Percentiles rank a stretch among this genome's conserved stretches.
Evolutionary conservation across 2,888 invertebrate species (phyloP).

Genomic region (Andrena fulva): DNA sequence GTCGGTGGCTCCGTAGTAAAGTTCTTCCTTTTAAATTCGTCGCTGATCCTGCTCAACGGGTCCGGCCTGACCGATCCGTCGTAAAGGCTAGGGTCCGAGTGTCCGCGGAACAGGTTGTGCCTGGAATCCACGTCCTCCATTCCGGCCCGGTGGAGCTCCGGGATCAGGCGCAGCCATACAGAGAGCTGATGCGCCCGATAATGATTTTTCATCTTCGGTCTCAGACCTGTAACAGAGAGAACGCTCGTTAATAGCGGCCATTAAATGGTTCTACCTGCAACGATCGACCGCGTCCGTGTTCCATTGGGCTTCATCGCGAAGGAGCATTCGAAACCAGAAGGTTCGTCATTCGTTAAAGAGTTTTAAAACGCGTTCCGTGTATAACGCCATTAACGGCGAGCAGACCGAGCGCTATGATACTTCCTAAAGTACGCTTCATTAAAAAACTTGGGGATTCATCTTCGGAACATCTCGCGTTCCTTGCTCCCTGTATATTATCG

Average conservation of each 20-base stretch:
- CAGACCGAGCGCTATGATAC: slow-evolving; percentile 18
- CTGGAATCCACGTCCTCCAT: slow-evolving; percentile 95
- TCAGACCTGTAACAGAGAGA: slow-evolving; percentile 89
- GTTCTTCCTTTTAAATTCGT: slow-evolving; percentile 87
- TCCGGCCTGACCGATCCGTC: slow-evolving; percentile 95
- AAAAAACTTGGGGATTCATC: slow-evolving; percentile 48
- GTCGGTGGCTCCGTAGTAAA: slow-evolving; percentile 89
- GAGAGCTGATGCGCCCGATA: slow-evolving; percentile 97
- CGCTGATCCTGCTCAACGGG: slow-evolving; percentile 89
- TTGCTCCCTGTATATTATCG: slow-evolving; percentile 26
- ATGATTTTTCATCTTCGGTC: slow-evolving; percentile 96
- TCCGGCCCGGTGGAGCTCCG: slow-evolving; percentile 94
- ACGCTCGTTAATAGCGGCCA: too few relatives aligned
- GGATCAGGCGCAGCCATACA: slow-evolving; percentile 97
- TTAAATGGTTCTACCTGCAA: too few relatives aligned
- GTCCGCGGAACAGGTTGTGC: slow-evolving; percentile 95
- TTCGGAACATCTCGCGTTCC: slow-evolving; percentile 19
- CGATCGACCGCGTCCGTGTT: neutral
- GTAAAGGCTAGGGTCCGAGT: slow-evolving; percentile 95
- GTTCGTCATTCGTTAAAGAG: slow-evolving; percentile 40
- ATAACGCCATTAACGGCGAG: slow-evolving; percentile 35
- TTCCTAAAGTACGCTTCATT: slow-evolving; percentile 47
- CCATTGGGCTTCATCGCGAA: neutral
- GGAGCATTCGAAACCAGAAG: slow-evolving; percentile 3
- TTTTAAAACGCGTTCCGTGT: slow-evolving; percentile 40